Conservation (phyloP, 2,797 vertebrate genomes). For the Melanotaenia maccullochi region DNA sequence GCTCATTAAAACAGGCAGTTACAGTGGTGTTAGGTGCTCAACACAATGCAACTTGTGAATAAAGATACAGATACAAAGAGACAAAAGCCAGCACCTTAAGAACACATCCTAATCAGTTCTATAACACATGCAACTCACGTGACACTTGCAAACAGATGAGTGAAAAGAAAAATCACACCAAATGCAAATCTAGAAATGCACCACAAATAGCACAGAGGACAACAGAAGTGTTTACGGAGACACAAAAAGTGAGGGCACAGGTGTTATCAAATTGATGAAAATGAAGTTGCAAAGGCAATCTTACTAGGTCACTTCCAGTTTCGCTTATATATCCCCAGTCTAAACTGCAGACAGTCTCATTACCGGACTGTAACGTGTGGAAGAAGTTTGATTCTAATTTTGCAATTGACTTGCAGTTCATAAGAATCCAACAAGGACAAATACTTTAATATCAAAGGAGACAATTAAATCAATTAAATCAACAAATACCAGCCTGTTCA, state of each 20-base stretch:
- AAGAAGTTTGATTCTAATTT: neutral
- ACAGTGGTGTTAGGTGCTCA: neutral
- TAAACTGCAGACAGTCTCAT: neutral
- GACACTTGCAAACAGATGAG: neutral
- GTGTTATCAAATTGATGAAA: neutral
- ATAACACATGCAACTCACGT: neutral
- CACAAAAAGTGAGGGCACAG: neutral
- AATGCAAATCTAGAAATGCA: neutral
- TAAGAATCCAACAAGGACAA: neutral
- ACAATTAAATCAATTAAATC: neutral
- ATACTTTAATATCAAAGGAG: no score
- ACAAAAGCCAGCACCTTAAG: no score
- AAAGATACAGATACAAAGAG: neutral
- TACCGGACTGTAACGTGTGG: neutral
- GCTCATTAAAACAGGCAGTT: neutral
- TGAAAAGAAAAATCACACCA: neutral
- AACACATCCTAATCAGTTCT: neutral
- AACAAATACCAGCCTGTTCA: neutral
- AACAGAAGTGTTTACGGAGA: neutral
- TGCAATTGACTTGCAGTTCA: neutral
- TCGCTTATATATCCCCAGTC: neutral
- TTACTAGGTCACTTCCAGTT: neutral
- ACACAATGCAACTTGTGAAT: neutral
- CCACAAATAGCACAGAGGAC: neutral
- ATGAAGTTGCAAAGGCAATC: neutral